phyloP scores from a whole-genome alignment of 2,113 vertebrate species.

The Lepisosteus osseus region DNA sequence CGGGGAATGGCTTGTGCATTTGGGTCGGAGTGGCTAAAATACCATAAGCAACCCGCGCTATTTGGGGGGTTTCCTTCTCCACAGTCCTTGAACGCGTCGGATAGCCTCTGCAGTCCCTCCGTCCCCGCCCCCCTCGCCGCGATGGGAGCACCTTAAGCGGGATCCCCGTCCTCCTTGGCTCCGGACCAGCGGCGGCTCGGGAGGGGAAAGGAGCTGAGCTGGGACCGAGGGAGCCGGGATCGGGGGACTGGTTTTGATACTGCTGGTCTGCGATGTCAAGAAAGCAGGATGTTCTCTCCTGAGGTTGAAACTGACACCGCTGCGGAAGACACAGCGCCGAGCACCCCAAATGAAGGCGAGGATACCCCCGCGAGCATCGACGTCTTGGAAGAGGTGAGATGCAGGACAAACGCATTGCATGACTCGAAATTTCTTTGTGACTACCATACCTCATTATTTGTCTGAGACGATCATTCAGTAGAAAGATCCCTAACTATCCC shows the following conservation, averaged over 20 bases:
- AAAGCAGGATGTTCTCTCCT: slow-evolving; percentile 64
- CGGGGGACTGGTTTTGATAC: slow-evolving; percentile 5
- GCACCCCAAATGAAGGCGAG: slow-evolving; percentile 44
- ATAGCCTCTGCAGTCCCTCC: slow-evolving; percentile 60
- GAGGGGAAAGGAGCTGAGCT: slow-evolving; percentile 20
- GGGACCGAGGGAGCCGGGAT: slow-evolving; percentile 8
- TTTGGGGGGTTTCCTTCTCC: slow-evolving; percentile 18
- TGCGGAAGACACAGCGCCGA: slow-evolving; percentile 57
- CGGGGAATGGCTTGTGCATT: slow-evolving; percentile 9
- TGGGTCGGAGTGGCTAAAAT: background rate
- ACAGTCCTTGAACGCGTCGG: slow-evolving; percentile 19
- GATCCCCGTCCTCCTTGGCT: slow-evolving; percentile 57
- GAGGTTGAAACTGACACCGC: slow-evolving; percentile 54
- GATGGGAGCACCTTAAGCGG: slow-evolving; percentile 48
- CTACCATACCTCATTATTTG: background rate
- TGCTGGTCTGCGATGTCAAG: slow-evolving; percentile 49
- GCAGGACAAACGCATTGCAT: background rate
- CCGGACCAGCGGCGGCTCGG: slow-evolving; percentile 37
- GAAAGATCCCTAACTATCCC: too few species aligned
- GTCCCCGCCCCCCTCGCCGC: slow-evolving; percentile 55
- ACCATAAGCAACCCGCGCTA: background rate
- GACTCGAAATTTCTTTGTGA: background rate
- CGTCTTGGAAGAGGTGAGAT: slow-evolving; percentile 58
- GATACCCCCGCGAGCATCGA: slow-evolving; percentile 52
- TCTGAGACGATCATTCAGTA: background rate